Conservation (phyloP, 2,797 vertebrate genomes). For the Liparis tanakae region DNA sequence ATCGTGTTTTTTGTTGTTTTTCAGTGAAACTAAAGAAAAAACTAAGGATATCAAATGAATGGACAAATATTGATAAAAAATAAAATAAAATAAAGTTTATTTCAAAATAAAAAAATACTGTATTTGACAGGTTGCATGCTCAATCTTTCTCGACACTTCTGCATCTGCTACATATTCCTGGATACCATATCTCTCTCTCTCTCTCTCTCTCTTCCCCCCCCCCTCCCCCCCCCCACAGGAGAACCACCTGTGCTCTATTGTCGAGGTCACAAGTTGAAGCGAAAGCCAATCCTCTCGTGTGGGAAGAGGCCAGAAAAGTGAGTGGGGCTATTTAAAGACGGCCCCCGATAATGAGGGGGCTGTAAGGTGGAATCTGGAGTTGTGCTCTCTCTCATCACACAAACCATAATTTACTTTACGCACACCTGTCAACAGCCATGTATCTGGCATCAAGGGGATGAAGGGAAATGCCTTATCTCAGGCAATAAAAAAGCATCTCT, state of each 20-base stretch:
- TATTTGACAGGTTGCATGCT: not conserved
- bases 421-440: constrained; percentile 12
- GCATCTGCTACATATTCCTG: not conserved
- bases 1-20: too few relatives aligned
- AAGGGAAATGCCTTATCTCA: not conserved
- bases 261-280: constrained; percentile 65
- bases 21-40: too few relatives aligned
- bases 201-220: constrained; percentile 6
- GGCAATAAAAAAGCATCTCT: not conserved
- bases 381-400: constrained; percentile 45
- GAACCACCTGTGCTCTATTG: constrained; percentile 53
- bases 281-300: constrained; percentile 62
- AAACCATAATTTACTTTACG: not conserved
- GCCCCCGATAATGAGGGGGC: constrained; percentile 65
- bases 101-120: too few relatives aligned
- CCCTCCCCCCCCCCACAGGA: constrained; percentile 8
- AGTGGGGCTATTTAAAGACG: constrained; percentile 74
- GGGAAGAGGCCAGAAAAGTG: constrained; percentile 51
- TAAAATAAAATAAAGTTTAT: too few relatives aligned
- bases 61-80: too few relatives aligned
- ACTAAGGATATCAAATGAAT: too few relatives aligned
- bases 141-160: not conserved
- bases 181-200: not conserved
- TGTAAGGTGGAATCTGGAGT: constrained; percentile 59
- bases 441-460: not conserved